phyloP scores from a whole-genome alignment of 1,140 invertebrate species.

The Drosophila ambigua region DNA sequence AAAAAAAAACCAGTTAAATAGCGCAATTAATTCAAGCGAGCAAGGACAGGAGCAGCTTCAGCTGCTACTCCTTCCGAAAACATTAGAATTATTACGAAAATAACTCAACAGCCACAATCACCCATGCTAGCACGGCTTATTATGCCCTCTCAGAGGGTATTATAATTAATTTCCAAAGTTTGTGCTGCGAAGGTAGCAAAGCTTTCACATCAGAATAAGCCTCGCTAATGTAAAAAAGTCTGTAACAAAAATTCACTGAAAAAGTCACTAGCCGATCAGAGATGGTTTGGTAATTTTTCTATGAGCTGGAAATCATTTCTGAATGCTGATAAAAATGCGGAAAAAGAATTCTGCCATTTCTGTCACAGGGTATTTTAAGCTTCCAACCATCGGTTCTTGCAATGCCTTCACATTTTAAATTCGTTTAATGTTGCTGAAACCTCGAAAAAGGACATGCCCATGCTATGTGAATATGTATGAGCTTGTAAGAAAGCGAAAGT shows the following conservation, averaged over 20 bases:
- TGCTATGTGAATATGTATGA: neutral
- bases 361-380: neutral
- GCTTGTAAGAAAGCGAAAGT: neutral
- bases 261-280: too few species aligned
- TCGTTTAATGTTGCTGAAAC: conserved; percentile 12
- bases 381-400: too few species aligned
- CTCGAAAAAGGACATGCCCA: neutral
- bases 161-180: conserved; percentile 6
- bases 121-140: neutral
- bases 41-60: conserved; percentile 13
- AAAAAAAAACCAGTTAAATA: conserved; percentile 60
- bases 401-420: conserved; percentile 11
- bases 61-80: neutral
- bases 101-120: conserved; percentile 24
- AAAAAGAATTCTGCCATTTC: too few species aligned
- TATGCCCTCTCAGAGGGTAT: conserved; percentile 9
- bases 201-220: too few species aligned
- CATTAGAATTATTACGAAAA: conserved; percentile 28
- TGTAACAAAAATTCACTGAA: too few species aligned
- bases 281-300: too few species aligned
- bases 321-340: too few species aligned
- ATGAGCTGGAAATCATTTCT: too few species aligned
- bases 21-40: conserved; percentile 54
- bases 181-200: neutral
- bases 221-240: too few species aligned